phyloP scores from a whole-genome alignment of 53 echinoderm and acorn worm species.

The Antedon mediterranea region DNA sequence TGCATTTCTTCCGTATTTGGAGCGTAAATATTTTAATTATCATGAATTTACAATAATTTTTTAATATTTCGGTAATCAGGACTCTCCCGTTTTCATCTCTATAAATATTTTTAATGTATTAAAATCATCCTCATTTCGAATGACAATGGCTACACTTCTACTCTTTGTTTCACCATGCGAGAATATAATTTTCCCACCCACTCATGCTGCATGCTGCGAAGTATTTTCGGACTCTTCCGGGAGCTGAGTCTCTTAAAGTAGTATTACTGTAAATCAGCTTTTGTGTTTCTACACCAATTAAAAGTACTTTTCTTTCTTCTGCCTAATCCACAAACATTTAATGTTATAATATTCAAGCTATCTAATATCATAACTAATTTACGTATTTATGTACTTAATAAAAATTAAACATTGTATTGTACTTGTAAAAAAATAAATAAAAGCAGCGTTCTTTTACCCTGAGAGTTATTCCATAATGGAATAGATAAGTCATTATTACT shows the following conservation, averaged over 20 bases:
- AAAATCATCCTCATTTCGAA: neutral
- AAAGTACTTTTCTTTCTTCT: neutral
- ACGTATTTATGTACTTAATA: too few relatives aligned
- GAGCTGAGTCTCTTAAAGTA: neutral
- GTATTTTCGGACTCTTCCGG: neutral
- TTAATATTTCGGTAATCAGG: neutral
- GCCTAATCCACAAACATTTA: neutral
- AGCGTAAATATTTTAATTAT: neutral
- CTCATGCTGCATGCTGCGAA: neutral
- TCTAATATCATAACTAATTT: too few relatives aligned
- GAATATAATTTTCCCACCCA: neutral
- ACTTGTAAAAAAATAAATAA: too few relatives aligned
- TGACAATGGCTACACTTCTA: neutral
- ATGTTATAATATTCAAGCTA: neutral
- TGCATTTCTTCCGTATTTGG: neutral
- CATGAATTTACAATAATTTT: neutral
- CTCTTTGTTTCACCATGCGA: neutral
- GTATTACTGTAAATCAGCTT: neutral
- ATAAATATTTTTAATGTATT: neutral
- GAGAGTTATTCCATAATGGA: too few relatives aligned
- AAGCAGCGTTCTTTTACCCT: too few relatives aligned
- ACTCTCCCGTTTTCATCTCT: neutral
- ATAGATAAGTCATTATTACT: too few relatives aligned
- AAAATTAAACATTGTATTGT: too few relatives aligned
- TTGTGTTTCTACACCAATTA: neutral